Evolutionary conservation across 2,797 vertebrate species (phyloP).

Genomic region (Falco rusticolus): DNA sequence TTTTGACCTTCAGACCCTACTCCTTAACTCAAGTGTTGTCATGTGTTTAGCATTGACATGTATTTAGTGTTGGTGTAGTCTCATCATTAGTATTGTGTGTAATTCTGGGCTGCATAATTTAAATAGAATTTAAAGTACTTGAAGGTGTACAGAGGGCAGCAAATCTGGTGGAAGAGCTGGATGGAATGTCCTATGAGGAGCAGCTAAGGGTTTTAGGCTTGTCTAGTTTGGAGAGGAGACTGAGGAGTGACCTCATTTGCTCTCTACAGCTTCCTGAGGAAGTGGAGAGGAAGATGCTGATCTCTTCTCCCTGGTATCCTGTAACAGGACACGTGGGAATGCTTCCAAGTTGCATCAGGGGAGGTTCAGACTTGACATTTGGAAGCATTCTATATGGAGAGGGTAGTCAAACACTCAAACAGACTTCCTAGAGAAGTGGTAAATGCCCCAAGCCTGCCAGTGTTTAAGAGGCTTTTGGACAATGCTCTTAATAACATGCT

Average conservation of each 20-base stretch:
- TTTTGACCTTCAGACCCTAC: neutral
- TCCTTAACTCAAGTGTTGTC: neutral
- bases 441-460: no score
- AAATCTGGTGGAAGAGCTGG: neutral
- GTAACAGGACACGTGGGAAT: neutral
- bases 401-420: neutral
- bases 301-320: neutral
- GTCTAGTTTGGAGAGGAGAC: neutral
- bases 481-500: no score
- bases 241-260: neutral
- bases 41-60: neutral
- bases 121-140: neutral
- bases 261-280: neutral
- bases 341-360: neutral
- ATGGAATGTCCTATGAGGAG: neutral
- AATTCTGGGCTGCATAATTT: neutral
- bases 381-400: neutral
- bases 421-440: neutral
- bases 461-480: no score
- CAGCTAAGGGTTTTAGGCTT: neutral
- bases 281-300: neutral
- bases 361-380: neutral
- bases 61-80: neutral
- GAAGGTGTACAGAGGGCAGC: neutral
- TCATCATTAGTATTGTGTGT: neutral